Evolutionary conservation across 1,140 invertebrate genomes (phyloP), one percentile per base, ranked within the genome.

Genomic region (Aradophagus sp.): DNA sequence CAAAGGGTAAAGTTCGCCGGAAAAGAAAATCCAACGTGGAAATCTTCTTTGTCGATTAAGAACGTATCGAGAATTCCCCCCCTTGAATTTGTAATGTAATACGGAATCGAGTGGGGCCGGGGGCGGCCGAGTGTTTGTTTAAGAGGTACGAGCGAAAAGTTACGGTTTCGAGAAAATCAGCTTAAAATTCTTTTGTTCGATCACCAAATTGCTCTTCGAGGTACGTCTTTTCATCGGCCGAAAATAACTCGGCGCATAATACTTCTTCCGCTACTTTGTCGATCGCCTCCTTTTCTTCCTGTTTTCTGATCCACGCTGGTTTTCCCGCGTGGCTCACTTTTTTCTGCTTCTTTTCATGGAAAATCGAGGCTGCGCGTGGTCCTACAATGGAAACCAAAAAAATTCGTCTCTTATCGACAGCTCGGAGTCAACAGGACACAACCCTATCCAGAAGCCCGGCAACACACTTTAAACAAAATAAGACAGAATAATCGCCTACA

Each of bases 191-290:
- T 14, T 62, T 52, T 62, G 31, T 62, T 44, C 38, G 58, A 34
- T 36, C 32, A 45, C 15, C 20, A 65, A 65, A 47, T 65, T 65
- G 47, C 50, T 39, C 55, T 65, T 55, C 34, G 35, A 53, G 55
- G 47, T 48, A 48, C 50, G 31, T 48, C 48, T 65, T 47, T 65
- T 55, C 61, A 53, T 63, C 31, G n/a, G 45, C 44, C 45, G 44
- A 20, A 29, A 62, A 20, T 61, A 50, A 61, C 35, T 44, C 17
- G 6, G 26, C 12, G n/a, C 35, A 42, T 50, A 50, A 61, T 42
- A 62, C 47, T 52, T 52, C 58, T 62, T 52, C 58, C 59, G 59
- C 39, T 63, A 53, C 26, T 63, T 63, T 53, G 59, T 53, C 29
- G 55, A 45, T 2, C n/a, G 15, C 19, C 34, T 41, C 29, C 23